phyloP scores from a whole-genome alignment of 1,140 invertebrate species.

The Drosophila elegans region DNA sequence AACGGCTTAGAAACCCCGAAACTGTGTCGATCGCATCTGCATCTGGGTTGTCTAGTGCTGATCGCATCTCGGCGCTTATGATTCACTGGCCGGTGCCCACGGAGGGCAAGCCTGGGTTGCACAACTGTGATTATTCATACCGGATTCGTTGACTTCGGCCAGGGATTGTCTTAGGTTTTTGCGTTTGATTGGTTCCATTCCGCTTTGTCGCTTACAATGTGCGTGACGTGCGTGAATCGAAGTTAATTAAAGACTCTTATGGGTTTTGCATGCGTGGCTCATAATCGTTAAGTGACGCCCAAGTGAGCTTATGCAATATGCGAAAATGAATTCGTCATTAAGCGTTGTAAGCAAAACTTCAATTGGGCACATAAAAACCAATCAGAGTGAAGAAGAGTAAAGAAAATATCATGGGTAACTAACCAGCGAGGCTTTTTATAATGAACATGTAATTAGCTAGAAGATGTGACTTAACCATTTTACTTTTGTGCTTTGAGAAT shows the following conservation, averaged over 20 bases:
- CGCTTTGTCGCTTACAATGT: constrained; percentile 27
- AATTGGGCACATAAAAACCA: constrained; percentile 10
- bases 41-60: constrained; percentile 16
- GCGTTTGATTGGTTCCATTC: constrained; percentile 12
- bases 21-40: constrained; percentile 23
- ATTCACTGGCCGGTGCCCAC: constrained; percentile 38
- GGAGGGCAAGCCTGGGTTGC: constrained; percentile 29
- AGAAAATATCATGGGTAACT: constrained; percentile 13
- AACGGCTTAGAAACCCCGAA: constrained; percentile 9
- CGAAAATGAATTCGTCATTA: constrained; percentile 22
- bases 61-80: constrained; percentile 25
- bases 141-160: constrained; percentile 52
- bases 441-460: constrained; percentile 6
- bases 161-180: constrained; percentile 38
- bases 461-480: constrained; percentile 8
- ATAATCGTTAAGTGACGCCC: constrained; percentile 32
- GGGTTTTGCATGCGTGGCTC: constrained; percentile 39
- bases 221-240: constrained; percentile 69
- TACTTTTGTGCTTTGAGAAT: too few relatives aligned
- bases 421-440: constrained; percentile 4
- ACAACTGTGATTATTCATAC: constrained; percentile 71
- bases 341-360: background rate
- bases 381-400: constrained; percentile 13
- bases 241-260: constrained; percentile 53
- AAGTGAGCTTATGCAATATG: constrained; percentile 26